Base-by-base conservation (phyloP, 1,140 invertebrate species). In the Aporrectodea caliginosa region DNA sequence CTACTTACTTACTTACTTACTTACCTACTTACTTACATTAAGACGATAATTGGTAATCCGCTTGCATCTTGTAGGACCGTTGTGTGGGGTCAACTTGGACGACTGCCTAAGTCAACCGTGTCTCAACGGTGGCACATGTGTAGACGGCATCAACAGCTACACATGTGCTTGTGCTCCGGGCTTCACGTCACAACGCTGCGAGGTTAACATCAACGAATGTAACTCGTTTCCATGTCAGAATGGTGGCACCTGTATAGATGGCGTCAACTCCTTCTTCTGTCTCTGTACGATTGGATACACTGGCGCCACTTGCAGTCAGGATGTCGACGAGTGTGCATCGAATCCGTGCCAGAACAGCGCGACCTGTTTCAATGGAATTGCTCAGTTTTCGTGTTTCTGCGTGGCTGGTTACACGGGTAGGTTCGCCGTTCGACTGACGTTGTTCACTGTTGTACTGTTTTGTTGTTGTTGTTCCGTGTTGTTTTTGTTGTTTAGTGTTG, bases 291-390 rank as follows among this genome's bases (percentile, higher is more conserved):
- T 58, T 27, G 81, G 78, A 16, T 87, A 81, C 81, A 83, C 84
- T 1, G 86, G 86, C 29, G 30, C 12, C 0, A 81, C 73, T 31
- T 87, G 87, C 80, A 82, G 83, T 30, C 33, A 29, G 30, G 68
- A 73, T 75, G 80, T 86, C 76, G 93, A 98, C 87, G 94, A 97
- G 86, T 98, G 96, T 86, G 89, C 90, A 30, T 92, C 91, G 0
- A 92, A 93, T 82, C 92, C 93, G 0, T 98, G 96, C 86, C 89
- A 92, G 71, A 95, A 98, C 88, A 94, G 94, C 2, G 95, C 93
- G 14, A 95, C 93, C 73, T 98, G 96, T 89, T 90, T 94, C 27
- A 94, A 96, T 85, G 90, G 92, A 82, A 90, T 80, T 43, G 82
- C 83, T 76, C 84, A 82, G 71, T 88, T 84, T 88, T 89, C 90